These are phyloP conservation scores for Apoda limacodes DNA, from an alignment of 2,888 invertebrate genomes.

Conservation along the genomic window DNA sequence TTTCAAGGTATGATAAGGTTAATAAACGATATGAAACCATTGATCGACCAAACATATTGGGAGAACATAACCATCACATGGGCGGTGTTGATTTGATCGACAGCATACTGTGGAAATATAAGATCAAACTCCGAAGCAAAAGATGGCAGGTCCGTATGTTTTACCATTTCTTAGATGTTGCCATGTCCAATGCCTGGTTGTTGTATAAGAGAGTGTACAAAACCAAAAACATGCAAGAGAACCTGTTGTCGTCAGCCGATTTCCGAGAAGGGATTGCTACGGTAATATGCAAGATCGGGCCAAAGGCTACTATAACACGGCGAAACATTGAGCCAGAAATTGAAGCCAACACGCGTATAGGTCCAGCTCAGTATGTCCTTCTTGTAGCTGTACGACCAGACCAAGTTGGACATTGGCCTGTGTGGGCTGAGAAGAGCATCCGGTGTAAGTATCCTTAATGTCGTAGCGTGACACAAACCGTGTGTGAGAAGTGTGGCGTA, in stretches of 20 bases:
- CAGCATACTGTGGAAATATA: slow-evolving; percentile 21
- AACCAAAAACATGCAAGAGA: slow-evolving; percentile 3
- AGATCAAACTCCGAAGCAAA: slow-evolving; percentile 14
- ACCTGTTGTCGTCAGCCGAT: slow-evolving; percentile 5
- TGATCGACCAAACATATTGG: slow-evolving; percentile 21
- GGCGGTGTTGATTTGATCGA: slow-evolving; percentile 24
- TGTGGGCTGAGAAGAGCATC: slow-evolving; percentile 19
- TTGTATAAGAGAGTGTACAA: slow-evolving; percentile 14
- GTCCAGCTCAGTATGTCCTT: slow-evolving; percentile 22
- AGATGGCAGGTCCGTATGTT: slow-evolving; percentile 26
- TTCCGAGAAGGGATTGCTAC: slow-evolving; percentile 12
- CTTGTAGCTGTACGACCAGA: slow-evolving; percentile 20
- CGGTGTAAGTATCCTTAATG: slow-evolving; percentile 19
- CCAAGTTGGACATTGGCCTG: slow-evolving; percentile 21
- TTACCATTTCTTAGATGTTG: slow-evolving; percentile 25
- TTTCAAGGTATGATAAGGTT: slow-evolving; percentile 18
- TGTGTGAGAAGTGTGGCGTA: slow-evolving; percentile 16
- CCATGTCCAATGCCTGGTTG: slow-evolving; percentile 26
- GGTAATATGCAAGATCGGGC: slow-evolving; percentile 3
- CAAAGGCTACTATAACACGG: not conserved
- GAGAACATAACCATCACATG: slow-evolving; percentile 23
- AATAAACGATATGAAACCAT: slow-evolving; percentile 17
- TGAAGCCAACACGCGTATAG: slow-evolving; percentile 19
- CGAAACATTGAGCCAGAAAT: slow-evolving; percentile 20
- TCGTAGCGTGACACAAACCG: slow-evolving; percentile 10